phyloP scores from a whole-genome alignment of 2,888 invertebrate genomes.

The Bombylius major region DNA sequence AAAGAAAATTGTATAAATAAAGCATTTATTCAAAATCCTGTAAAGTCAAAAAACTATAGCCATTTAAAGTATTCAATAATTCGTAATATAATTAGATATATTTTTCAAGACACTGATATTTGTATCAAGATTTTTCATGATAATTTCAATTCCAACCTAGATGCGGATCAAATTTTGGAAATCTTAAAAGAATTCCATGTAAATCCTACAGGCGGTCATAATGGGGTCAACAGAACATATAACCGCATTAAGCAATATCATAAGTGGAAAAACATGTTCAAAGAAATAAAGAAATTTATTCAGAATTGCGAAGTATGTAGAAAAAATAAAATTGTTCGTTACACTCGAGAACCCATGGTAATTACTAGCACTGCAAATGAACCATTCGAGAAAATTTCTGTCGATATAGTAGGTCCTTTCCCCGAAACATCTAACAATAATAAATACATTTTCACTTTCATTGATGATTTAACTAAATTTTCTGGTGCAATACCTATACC shows the following conservation, averaged over 20 bases:
- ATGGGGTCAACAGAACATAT: constrained; percentile 16
- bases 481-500: constrained; percentile 18
- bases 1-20: too few species aligned
- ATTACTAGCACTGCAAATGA: too few species aligned
- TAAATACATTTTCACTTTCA: constrained; percentile 19
- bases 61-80: too few species aligned
- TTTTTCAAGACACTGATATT: too few species aligned
- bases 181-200: constrained; percentile 14
- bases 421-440: constrained; percentile 16
- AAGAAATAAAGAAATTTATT: too few species aligned
- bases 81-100: too few species aligned
- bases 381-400: constrained; percentile 20
- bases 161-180: background rate
- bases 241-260: too few species aligned
- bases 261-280: too few species aligned
- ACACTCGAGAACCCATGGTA: constrained; percentile 2
- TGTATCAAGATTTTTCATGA: too few species aligned
- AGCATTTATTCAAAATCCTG: too few species aligned
- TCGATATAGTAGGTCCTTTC: constrained; percentile 23
- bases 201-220: constrained; percentile 14
- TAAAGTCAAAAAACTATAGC: too few species aligned
- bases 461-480: constrained; percentile 22
- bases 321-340: constrained; percentile 12
- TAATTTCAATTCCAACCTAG: too few species aligned
- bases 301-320: constrained; percentile 18